Base-by-base conservation (phyloP, 2,113 vertebrate species). In the Phoenicopterus ruber region DNA sequence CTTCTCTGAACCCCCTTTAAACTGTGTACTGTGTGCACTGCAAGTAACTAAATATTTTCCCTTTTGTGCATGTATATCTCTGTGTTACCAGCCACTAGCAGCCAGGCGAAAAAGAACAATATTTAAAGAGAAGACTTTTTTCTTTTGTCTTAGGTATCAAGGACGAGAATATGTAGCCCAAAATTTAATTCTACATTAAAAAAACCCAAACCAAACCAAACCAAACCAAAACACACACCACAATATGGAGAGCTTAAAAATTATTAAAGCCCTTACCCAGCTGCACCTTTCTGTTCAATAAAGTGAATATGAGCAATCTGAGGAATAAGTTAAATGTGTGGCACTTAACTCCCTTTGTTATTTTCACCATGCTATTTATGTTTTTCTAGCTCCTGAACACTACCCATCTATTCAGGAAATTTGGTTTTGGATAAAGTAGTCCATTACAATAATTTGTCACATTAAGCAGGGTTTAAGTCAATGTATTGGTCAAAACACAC, bases 191-290 rank as follows among this genome's bases (percentile, higher is more conserved):
- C 22, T 50, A 38, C 34, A 59, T 54, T 36, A 31, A 36, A 94
- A 95, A 89, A 36, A 72, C 12, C 42, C 10, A 42, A 42, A 42
- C 42, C n/a, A n/a, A n/a, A n/a, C n/a, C n/a, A n/a, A n/a, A n/a
- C n/a, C n/a, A n/a, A n/a, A n/a, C n/a, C n/a, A n/a, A 42, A 42
- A 42, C 42, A 42, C n/a, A 42, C 12, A 42, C 9, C 42, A 73
- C 65, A n/a, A 74, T 87, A 87, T 61, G 2, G 25, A 79, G 54
- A 63, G 38, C 47, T 82, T 93, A 42, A 80, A 90, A 96, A 89
- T 63, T 90, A 63, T 73, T 91, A 46, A 62, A 93, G 28, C 10
- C 9, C 17, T 73, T 78, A 16, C 67, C 32, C 47, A 74, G 31
- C 9, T 83, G 15, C 49, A 87, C 26, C 17, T 42, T 90, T 47